Conservation (phyloP, 2,888 invertebrate genomes). For the Phortica magna region DNA sequence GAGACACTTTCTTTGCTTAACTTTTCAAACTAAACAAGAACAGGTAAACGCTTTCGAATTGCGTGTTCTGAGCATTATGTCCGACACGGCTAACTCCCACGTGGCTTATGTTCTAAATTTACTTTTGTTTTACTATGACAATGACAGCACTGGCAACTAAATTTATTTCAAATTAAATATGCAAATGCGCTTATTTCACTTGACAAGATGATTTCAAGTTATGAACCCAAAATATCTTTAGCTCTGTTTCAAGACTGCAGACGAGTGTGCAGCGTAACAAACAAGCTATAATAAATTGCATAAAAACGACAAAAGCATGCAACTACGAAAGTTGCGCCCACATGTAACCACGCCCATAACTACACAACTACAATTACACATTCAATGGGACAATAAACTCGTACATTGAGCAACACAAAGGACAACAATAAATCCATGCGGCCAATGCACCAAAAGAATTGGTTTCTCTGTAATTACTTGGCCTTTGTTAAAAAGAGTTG, state of each 20-base stretch:
- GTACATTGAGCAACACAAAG: conserved; percentile 3
- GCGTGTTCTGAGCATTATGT: no score
- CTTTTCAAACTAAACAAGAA: no score
- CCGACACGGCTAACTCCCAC: no score
- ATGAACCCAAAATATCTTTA: no score
- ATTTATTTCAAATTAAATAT: conserved; percentile 62
- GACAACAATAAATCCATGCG: neutral
- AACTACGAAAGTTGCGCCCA: neutral
- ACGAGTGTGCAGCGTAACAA: neutral
- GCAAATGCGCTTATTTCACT: conserved; percentile 58
- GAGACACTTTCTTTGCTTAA: no score
- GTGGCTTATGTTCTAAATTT: no score
- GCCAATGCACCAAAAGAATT: conserved; percentile 4
- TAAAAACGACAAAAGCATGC: no score
- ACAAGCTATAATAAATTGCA: neutral
- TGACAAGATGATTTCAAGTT: conserved; percentile 62
- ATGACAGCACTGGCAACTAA: conserved; percentile 60
- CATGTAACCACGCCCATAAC: neutral
- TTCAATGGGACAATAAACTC: conserved; percentile 15
- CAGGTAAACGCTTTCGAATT: no score
- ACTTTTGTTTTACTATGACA: neutral
- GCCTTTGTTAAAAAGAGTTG: neutral
- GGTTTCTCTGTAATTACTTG: neutral
- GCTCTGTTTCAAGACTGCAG: neutral
- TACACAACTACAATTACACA: neutral